Evolutionary conservation across 2,113 vertebrate genomes (phyloP).

Genomic region (Rousettus leschenaultii): DNA sequence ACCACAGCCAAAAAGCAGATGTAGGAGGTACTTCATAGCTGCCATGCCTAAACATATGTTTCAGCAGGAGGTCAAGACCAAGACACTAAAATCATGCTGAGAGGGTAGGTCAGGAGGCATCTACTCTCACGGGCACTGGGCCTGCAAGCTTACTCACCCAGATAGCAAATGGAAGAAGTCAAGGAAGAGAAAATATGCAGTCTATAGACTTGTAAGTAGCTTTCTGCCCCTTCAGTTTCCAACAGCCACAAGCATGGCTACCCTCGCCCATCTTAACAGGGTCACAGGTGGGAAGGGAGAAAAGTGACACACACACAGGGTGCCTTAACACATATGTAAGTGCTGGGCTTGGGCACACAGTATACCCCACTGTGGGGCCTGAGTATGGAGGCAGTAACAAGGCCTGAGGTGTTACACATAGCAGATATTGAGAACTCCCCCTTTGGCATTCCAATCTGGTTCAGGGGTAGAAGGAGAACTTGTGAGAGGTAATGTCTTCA

Average conservation of each 20-base stretch:
- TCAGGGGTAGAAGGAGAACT: not conserved
- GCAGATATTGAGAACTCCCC: not conserved
- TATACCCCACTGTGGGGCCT: not conserved
- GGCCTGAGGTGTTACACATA: not conserved
- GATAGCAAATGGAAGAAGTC: not conserved
- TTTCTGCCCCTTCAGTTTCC: not conserved
- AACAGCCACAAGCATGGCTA: not conserved
- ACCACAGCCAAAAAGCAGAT: constrained; percentile 60
- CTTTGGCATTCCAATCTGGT: not conserved
- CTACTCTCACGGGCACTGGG: not conserved
- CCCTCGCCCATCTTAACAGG: not conserved
- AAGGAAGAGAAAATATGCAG: accelerated
- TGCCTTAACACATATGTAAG: too few relatives aligned
- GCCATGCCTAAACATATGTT: not conserved
- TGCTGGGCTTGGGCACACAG: too few relatives aligned
- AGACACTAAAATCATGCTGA: not conserved
- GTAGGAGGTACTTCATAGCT: constrained; percentile 36
- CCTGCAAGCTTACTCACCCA: not conserved
- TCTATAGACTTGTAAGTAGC: not conserved
- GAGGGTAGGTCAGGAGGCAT: not conserved
- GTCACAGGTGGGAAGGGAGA: not conserved
- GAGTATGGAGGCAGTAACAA: not conserved
- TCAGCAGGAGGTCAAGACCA: constrained; percentile 34
- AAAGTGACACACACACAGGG: not conserved
- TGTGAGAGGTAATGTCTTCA: too few relatives aligned